Evolutionary conservation across 2,113 vertebrate genomes (phyloP).

Genomic region (Siphamia tubifer): DNA sequence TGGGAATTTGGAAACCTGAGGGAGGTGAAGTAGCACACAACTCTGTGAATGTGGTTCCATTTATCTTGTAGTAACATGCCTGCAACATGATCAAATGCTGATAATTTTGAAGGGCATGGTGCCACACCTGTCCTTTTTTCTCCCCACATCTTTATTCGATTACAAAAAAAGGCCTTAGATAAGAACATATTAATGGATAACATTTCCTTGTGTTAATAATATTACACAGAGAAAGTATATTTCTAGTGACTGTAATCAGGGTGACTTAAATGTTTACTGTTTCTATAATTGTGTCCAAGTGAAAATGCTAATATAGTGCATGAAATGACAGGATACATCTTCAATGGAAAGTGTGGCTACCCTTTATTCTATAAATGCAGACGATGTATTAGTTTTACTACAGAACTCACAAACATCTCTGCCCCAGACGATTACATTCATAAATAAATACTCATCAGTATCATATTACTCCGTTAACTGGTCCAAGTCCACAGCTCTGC

Average conservation of each 20-base stretch:
- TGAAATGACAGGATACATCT: not conserved
- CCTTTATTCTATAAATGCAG: too few species aligned
- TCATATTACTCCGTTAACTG: too few species aligned
- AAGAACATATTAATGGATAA: not conserved
- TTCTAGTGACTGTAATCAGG: not conserved
- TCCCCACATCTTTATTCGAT: not conserved
- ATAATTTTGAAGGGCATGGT: not conserved
- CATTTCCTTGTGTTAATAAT: not conserved
- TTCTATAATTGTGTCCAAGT: not conserved
- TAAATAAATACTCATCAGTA: too few species aligned
- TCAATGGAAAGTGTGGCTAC: not conserved
- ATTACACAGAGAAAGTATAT: not conserved
- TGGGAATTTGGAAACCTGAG: not conserved
- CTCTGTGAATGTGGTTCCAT: too few species aligned
- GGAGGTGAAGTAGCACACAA: too few species aligned
- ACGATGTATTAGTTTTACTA: too few species aligned
- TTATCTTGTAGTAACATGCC: slow-evolving; percentile 35
- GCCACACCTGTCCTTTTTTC: not conserved
- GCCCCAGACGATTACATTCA: too few species aligned
- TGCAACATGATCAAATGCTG: not conserved
- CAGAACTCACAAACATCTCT: too few species aligned
- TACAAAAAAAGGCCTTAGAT: not conserved
- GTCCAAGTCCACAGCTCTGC: too few species aligned
- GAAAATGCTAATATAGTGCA: not conserved
- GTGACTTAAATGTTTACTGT: not conserved